These are phyloP conservation scores for Brachionus manjavacas DNA, from an alignment of 1,140 invertebrate species.

Conservation along the genomic window DNA sequence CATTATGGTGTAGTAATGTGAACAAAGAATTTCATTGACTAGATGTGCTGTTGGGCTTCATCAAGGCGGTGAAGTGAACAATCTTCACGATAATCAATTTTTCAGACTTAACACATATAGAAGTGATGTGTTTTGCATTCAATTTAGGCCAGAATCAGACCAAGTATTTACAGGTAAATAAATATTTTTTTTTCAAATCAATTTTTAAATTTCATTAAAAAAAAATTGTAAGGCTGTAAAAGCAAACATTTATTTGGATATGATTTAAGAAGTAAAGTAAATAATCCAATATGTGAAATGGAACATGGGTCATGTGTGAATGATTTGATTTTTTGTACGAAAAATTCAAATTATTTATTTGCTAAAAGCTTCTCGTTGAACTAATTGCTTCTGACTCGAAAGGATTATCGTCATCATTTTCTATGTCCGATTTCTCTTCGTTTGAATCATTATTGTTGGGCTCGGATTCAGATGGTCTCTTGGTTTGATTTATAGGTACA, in stretches of 20 bases:
- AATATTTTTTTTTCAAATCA: not conserved
- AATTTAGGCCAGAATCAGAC: not conserved
- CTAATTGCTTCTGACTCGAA: no score
- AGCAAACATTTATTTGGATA: not conserved
- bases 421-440: no score
- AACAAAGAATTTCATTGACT: not conserved
- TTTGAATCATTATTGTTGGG: no score
- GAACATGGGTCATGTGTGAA: conserved; percentile 8
- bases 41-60: conserved; percentile 15
- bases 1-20: conserved; percentile 8
- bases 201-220: not conserved
- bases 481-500: no score
- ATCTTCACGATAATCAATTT: not conserved
- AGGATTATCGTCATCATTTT: no score
- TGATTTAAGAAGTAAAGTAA: not conserved
- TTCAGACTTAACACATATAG: not conserved
- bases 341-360: conserved; percentile 24
- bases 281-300: not conserved
- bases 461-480: no score
- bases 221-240: not conserved
- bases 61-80: not conserved
- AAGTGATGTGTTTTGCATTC: conserved; percentile 8
- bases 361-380: no score
- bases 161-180: not conserved
- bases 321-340: not conserved